A percentile compares a stretch with the other conserved stretches of the same genome.
These are phyloP conservation scores for Syrista parreyssii DNA, from an alignment of 2,888 invertebrate genomes.

Conservation along the genomic window DNA sequence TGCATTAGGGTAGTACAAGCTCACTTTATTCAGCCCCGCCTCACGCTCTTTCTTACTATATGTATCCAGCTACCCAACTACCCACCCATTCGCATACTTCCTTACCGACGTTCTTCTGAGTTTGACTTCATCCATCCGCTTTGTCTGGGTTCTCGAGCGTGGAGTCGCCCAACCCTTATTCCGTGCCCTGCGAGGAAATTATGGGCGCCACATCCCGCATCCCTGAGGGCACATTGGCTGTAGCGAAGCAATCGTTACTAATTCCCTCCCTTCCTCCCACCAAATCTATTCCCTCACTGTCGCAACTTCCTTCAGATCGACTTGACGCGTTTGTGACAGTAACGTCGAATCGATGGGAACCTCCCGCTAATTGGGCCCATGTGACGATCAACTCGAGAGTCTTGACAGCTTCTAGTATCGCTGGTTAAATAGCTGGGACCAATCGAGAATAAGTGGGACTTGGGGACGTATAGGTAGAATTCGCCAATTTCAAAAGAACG, in stretches of 20 bases:
- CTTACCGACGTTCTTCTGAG: neutral
- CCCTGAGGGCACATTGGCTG: no score
- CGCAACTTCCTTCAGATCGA: neutral
- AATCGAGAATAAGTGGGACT: neutral
- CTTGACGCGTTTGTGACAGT: neutral
- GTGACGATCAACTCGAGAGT: neutral
- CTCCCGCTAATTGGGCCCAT: neutral
- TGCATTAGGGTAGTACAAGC: slow-evolving; percentile 29
- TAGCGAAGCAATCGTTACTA: neutral
- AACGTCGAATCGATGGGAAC: neutral
- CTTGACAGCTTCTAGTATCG: neutral
- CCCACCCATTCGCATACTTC: neutral
- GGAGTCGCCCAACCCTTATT: neutral
- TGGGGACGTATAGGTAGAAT: neutral
- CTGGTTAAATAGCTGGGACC: neutral
- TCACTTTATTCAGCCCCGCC: slow-evolving; percentile 16
- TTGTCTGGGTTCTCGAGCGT: neutral
- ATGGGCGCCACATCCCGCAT: slow-evolving; percentile 7
- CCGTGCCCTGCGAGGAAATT: slow-evolving; percentile 13
- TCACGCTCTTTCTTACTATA: neutral
- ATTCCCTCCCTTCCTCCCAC: slow-evolving; percentile 7
- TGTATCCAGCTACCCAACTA: neutral
- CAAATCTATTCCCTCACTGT: neutral
- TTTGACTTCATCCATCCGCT: slow-evolving; percentile 7
- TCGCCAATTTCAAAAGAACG: neutral